phyloP scores from a whole-genome alignment of 2,888 invertebrate species.

The Platycnemis pennipes region DNA sequence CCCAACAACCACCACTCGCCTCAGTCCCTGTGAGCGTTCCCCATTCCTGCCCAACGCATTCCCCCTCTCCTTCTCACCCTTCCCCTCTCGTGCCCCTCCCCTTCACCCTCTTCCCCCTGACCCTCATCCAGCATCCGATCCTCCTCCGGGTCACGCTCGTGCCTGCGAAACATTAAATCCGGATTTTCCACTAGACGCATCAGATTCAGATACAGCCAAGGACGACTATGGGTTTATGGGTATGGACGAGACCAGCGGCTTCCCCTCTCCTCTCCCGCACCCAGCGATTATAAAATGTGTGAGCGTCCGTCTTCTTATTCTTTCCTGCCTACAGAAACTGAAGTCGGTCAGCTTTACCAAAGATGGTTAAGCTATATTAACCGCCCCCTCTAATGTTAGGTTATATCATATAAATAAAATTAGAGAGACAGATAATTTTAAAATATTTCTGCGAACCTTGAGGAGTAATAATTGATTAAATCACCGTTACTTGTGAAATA shows the following conservation, averaged over 20 bases:
- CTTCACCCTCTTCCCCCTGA: constrained; percentile 49
- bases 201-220: not conserved
- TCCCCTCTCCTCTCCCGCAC: not conserved
- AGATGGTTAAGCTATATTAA: too few relatives aligned
- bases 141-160: not conserved
- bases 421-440: too few relatives aligned
- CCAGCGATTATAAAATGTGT: not conserved
- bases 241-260: not conserved
- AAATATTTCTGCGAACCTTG: too few relatives aligned
- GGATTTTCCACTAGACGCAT: not conserved
- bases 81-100: constrained; percentile 69
- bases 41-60: constrained; percentile 70
- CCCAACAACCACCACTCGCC: constrained; percentile 70
- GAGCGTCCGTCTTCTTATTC: too few relatives aligned
- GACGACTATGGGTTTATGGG: not conserved
- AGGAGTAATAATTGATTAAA: too few relatives aligned
- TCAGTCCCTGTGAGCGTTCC: not conserved
- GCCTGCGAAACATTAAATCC: constrained; percentile 15
- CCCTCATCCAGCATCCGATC: not conserved
- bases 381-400: too few relatives aligned
- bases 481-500: too few relatives aligned
- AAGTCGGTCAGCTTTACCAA: too few relatives aligned
- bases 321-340: too few relatives aligned
- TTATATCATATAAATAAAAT: too few relatives aligned
- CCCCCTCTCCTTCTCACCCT: not conserved